These are phyloP conservation scores for Aporophyla lueneburgensis DNA, from an alignment of 2,888 invertebrate species.

Conservation along the genomic window DNA sequence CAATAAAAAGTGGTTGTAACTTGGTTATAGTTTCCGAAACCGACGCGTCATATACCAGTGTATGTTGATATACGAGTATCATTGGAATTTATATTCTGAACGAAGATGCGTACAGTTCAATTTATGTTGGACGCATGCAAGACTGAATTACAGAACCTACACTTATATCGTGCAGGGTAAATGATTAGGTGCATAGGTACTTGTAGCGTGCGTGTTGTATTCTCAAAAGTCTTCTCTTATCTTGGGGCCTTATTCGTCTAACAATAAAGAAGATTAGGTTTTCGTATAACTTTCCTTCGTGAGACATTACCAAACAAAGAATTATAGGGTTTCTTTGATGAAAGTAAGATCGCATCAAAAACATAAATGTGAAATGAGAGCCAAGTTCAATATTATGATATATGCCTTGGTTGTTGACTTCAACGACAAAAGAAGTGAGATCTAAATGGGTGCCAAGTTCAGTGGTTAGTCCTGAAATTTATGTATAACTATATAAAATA, in stretches of 20 bases:
- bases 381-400: too few species aligned
- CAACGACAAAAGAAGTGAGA: too few species aligned
- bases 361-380: too few species aligned
- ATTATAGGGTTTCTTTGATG: constrained; percentile 27
- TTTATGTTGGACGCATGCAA: constrained; percentile 63
- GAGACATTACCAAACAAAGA: constrained; percentile 52
- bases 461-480: too few species aligned
- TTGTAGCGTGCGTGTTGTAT: constrained; percentile 61
- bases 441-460: too few species aligned
- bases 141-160: constrained; percentile 67
- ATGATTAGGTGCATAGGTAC: constrained; percentile 75
- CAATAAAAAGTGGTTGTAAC: constrained; percentile 80
- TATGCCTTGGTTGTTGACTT: too few species aligned
- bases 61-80: constrained; percentile 54
- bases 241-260: constrained; percentile 35
- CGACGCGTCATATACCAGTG: constrained; percentile 65
- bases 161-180: constrained; percentile 64
- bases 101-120: constrained; percentile 43
- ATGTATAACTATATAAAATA: too few species aligned
- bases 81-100: constrained; percentile 24
- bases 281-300: constrained; percentile 51
- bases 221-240: constrained; percentile 53
- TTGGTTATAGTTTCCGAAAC: constrained; percentile 73
- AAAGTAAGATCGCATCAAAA: too few species aligned
- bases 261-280: constrained; percentile 60